These are phyloP conservation scores for Trachelus stipa DNA, from an alignment of 2,888 invertebrate genomes.

Conservation along the genomic window DNA sequence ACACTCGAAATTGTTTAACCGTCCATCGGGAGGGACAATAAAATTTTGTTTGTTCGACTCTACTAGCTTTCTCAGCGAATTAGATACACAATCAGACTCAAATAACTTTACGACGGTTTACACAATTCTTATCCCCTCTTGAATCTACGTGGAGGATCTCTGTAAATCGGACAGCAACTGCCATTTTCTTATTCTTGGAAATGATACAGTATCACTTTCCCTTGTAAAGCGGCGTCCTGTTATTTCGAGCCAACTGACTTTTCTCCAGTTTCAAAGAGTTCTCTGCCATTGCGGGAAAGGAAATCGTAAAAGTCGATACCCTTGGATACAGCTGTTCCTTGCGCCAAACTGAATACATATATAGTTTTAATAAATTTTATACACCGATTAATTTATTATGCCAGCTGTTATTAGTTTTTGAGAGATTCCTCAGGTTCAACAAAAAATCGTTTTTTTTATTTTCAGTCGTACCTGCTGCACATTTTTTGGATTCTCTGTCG, in stretches of 20 bases:
- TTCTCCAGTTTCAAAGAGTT: conserved; percentile 20
- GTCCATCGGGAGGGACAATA: conserved; percentile 12
- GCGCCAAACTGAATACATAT: neutral
- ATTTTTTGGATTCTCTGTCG: conserved; percentile 33
- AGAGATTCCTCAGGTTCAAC: conserved; percentile 7
- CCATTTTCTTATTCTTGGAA: conserved; percentile 17
- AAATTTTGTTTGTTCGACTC: conserved; percentile 23
- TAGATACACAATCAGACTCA: conserved; percentile 34
- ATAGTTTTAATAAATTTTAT: neutral
- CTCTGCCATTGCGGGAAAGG: neutral
- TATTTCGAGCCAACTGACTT: conserved; percentile 23
- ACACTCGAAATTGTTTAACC: conserved; percentile 5
- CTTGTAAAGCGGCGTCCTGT: conserved; percentile 15
- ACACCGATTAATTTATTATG: neutral
- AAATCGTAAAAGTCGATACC: conserved; percentile 22
- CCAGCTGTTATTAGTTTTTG: neutral
- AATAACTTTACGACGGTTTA: conserved; percentile 37
- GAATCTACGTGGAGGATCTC: neutral
- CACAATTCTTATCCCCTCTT: conserved; percentile 15
- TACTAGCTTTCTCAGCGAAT: conserved; percentile 18
- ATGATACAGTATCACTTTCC: conserved; percentile 25
- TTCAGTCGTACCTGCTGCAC: conserved; percentile 38
- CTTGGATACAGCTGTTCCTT: conserved; percentile 18
- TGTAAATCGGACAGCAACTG: neutral
- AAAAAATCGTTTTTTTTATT: conserved; percentile 9